Conservation (phyloP, 2,888 invertebrate species). For the Hipparchia semele region DNA sequence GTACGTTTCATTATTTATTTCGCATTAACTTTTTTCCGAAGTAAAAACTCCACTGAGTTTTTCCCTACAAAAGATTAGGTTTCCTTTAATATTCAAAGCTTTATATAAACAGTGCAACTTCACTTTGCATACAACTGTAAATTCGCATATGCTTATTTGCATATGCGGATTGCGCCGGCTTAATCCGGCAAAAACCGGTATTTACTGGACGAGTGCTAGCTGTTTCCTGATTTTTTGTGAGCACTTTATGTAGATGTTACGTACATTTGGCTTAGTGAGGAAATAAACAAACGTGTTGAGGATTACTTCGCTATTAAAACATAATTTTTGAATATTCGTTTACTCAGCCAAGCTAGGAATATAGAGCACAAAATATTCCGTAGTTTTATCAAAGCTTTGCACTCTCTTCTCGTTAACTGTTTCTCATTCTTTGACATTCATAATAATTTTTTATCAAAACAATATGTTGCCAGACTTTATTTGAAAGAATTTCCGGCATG, state of each 20-base stretch:
- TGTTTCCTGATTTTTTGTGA: conserved; percentile 51
- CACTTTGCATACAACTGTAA: conserved; percentile 57
- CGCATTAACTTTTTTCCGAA: conserved; percentile 20
- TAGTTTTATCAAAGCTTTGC: not conserved
- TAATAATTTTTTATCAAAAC: not conserved
- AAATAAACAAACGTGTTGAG: conserved; percentile 39
- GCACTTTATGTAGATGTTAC: conserved; percentile 45
- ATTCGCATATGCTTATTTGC: conserved; percentile 66
- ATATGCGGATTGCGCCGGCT: conserved; percentile 57
- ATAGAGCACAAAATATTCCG: not conserved
- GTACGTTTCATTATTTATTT: not conserved
- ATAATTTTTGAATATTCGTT: conserved; percentile 28
- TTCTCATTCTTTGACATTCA: not conserved
- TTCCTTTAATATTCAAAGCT: conserved; percentile 35
- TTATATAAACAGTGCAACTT: conserved; percentile 35
- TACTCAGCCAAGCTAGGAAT: not conserved
- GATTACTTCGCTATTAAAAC: conserved; percentile 36
- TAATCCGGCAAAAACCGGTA: conserved; percentile 71
- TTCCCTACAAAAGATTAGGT: conserved; percentile 30
- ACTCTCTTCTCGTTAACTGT: not conserved
- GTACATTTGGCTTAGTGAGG: conserved; percentile 39
- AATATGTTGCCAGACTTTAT: not conserved
- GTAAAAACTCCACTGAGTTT: conserved; percentile 20
- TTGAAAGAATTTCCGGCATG: not conserved
- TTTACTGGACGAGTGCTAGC: conserved; percentile 59